These are phyloP conservation scores for Odontesthes bonariensis DNA, from an alignment of 2,113 vertebrate genomes.

Conservation along the genomic window DNA sequence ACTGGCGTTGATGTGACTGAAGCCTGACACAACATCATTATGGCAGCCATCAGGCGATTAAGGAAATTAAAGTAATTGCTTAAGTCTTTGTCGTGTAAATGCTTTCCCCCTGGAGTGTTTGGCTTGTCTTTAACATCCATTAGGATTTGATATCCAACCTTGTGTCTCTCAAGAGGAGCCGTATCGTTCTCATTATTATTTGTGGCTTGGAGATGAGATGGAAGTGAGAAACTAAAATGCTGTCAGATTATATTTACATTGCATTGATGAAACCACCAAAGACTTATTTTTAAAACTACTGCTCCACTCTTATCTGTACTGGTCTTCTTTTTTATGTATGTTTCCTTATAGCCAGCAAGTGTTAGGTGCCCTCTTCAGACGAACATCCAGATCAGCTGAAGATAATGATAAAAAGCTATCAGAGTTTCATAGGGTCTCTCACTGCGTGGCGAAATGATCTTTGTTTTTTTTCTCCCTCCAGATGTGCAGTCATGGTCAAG, in stretches of 20 bases:
- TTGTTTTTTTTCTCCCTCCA: constrained; percentile 48
- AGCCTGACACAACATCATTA: constrained; percentile 56
- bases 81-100: constrained; percentile 70
- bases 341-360: constrained; percentile 7
- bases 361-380: constrained; percentile 19
- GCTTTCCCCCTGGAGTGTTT: constrained; percentile 48
- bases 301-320: neutral
- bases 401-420: constrained; percentile 20
- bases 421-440: constrained; percentile 16
- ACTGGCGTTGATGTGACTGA: constrained; percentile 54
- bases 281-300: neutral
- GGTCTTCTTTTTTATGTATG: neutral
- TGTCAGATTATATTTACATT: constrained; percentile 32
- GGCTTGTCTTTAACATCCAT: constrained; percentile 45
- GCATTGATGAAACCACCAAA: constrained; percentile 6
- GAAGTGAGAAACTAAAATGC: constrained; percentile 24
- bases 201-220: constrained; percentile 23
- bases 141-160: constrained; percentile 47
- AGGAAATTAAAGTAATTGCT: constrained; percentile 77
- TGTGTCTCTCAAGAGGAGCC: constrained; percentile 24
- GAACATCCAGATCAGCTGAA: constrained; percentile 16
- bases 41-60: constrained; percentile 72
- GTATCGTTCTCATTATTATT: constrained; percentile 43
- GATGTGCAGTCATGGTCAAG: constrained; percentile 52
- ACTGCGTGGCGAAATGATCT: constrained; percentile 10